A percentile compares a stretch with the other conserved stretches of the same genome.
Conservation (phyloP, 2,888 invertebrate genomes). For the Neoascia interrupta region DNA sequence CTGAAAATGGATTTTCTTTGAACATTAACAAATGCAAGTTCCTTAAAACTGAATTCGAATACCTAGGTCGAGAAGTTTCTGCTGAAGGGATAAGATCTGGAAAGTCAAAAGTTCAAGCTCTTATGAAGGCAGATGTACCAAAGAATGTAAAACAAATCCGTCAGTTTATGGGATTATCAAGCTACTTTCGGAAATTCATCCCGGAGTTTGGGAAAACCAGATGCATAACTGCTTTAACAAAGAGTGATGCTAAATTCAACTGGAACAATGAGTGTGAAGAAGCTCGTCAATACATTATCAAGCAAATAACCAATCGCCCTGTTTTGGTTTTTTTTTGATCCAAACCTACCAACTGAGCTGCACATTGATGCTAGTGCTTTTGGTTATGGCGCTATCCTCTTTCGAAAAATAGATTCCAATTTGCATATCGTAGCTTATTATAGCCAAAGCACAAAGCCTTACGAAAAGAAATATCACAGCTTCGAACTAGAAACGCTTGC, state of each 20-base stretch:
- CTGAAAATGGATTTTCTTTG: not conserved
- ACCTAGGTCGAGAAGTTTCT: not conserved
- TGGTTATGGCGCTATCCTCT: constrained; percentile 10
- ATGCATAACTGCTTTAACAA: not conserved
- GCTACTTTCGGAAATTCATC: not conserved
- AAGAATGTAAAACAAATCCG: not conserved
- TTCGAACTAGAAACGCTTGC: constrained; percentile 3
- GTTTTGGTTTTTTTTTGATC: not conserved
- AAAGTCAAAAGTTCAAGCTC: not conserved
- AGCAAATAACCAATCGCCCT: not conserved
- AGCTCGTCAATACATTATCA: not conserved
- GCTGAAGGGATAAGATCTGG: not conserved
- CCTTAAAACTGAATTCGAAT: not conserved
- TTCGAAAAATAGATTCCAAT: not conserved
- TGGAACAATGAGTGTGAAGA: not conserved
- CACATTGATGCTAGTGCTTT: not conserved
- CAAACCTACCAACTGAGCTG: too few species aligned
- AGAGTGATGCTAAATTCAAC: not conserved
- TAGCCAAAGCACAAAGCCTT: constrained; percentile 12
- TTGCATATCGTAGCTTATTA: constrained; percentile 12
- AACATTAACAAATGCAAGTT: constrained; percentile 1
- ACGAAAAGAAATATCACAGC: constrained; percentile 19
- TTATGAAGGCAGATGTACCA: not conserved
- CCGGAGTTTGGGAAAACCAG: not conserved
- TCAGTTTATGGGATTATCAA: not conserved